Evolutionary conservation across 2,797 vertebrate genomes (phyloP).

Genomic region (Peromyscus melanophrys): DNA sequence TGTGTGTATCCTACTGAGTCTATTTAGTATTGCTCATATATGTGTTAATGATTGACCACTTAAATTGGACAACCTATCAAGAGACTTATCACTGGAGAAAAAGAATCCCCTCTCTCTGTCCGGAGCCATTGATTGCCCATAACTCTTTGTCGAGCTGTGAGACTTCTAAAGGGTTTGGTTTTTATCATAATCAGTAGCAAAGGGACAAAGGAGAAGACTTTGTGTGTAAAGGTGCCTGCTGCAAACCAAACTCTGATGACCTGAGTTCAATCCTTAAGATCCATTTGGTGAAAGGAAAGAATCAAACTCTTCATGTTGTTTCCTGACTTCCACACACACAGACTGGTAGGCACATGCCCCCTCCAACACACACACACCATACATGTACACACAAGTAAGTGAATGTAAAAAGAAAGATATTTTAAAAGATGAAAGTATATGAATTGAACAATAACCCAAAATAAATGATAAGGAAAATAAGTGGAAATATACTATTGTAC

Average conservation of each 20-base stretch:
- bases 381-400: too few species aligned
- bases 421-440: neutral
- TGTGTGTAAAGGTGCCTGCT: neutral
- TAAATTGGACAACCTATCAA: neutral
- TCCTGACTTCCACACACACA: neutral
- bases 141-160: neutral
- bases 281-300: neutral
- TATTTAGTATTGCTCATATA: neutral
- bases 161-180: neutral
- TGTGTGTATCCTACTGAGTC: neutral
- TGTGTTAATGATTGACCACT: neutral
- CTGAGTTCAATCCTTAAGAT: neutral
- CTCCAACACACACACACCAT: neutral
- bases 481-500: neutral
- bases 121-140: neutral
- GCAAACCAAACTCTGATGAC: neutral
- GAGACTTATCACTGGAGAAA: neutral
- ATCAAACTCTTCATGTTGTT: neutral
- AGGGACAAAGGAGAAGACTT: neutral
- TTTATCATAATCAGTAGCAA: neutral
- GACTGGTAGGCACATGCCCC: neutral
- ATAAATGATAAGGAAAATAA: conserved; percentile 31
- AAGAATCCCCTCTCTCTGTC: neutral
- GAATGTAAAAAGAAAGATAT: neutral
- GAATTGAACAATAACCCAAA: neutral